Conservation (phyloP, 2,113 vertebrate species). For the Rattus norvegicus region GRCr8 NC_086021.1:142960501-142961000, state of each 20-base stretch:
- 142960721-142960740: background rate
- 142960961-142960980: background rate
- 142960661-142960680: background rate
- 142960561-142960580: background rate
- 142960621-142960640: background rate
- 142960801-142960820: background rate
- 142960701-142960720: background rate
- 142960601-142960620: background rate
- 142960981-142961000: background rate
- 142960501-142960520: background rate
- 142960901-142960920: background rate
- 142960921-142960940: background rate
- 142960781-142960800: background rate
- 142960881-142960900: background rate
- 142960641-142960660: slow-evolving; percentile 12
- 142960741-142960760: background rate
- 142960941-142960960: background rate
- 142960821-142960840: background rate
- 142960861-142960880: background rate
- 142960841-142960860: background rate
- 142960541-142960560: background rate
- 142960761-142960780: background rate
- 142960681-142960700: background rate
- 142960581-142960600: background rate
- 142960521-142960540: background rate